A percentile compares a stretch with the other conserved stretches of the same genome.
phyloP scores from a whole-genome alignment of 2,113 vertebrate genomes.

The Pedionomus torquatus region DNA sequence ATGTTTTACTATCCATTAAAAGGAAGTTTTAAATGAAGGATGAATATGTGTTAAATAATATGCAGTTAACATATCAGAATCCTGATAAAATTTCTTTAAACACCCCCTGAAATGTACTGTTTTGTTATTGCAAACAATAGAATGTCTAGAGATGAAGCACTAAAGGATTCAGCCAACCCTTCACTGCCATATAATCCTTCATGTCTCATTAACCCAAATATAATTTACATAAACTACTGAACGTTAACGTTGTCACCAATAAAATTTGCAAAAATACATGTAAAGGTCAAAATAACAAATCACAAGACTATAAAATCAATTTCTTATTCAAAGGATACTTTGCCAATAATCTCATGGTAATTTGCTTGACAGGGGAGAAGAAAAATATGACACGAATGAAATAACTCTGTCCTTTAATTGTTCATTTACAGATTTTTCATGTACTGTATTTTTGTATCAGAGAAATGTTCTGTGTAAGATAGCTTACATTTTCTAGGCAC shows the following conservation, averaged over 20 bases:
- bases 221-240: constrained; percentile 37
- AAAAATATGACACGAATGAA: not conserved
- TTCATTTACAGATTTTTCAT: not conserved
- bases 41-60: not conserved
- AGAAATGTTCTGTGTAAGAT: not conserved
- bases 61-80: not conserved
- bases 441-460: not conserved
- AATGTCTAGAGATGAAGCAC: not conserved
- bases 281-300: constrained; percentile 56
- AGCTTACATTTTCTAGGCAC: not conserved
- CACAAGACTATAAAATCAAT: constrained; percentile 14
- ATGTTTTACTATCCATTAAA: not conserved
- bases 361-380: not conserved
- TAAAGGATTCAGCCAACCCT: not conserved
- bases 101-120: not conserved
- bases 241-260: not conserved
- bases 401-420: not conserved
- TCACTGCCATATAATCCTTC: not conserved
- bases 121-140: not conserved
- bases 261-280: constrained; percentile 16
- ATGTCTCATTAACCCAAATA: constrained; percentile 18
- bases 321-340: constrained; percentile 9
- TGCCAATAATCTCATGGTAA: constrained; percentile 32
- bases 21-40: not conserved
- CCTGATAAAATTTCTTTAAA: not conserved